Evolutionary conservation across 2,113 vertebrate species (phyloP).

Genomic region (Osmerus eperlanus): DNA sequence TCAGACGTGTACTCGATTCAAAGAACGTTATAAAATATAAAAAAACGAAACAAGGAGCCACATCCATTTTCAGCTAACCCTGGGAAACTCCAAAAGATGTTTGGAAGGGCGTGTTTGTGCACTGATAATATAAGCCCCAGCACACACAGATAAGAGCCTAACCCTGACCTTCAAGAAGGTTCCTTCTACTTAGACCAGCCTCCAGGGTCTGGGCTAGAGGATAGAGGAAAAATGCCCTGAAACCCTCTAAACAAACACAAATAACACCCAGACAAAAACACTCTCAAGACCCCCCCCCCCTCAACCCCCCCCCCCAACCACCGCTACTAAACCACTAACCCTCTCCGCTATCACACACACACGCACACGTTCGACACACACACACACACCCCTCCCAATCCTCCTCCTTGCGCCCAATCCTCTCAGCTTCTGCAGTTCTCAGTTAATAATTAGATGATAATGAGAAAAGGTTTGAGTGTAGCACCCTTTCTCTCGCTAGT

Average conservation of each 20-base stretch:
- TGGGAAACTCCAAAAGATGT: background rate
- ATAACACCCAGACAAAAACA: conserved; percentile 28
- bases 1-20: too few relatives aligned
- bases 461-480: conserved; percentile 63
- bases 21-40: too few relatives aligned
- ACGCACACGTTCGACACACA: background rate
- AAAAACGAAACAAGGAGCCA: too few relatives aligned
- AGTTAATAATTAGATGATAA: conserved; percentile 74
- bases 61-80: too few relatives aligned
- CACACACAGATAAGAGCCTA: conserved; percentile 45
- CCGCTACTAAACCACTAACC: background rate
- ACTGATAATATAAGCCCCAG: conserved; percentile 37
- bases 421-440: conserved; percentile 52
- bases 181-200: conserved; percentile 43
- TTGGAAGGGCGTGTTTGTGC: background rate
- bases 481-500: conserved; percentile 56
- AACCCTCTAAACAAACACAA: conserved; percentile 51
- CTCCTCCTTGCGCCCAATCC: conserved; percentile 6
- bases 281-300: background rate
- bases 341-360: background rate
- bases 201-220: conserved; percentile 44
- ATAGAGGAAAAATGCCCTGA: conserved; percentile 46
- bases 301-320: background rate
- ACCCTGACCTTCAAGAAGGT: conserved; percentile 54
- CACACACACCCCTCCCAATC: conserved; percentile 9